A percentile compares a stretch with the other conserved stretches of the same genome.
Conservation (phyloP, 2,797 vertebrate species). For the Poeciliopsis paucimaculata region DNA sequence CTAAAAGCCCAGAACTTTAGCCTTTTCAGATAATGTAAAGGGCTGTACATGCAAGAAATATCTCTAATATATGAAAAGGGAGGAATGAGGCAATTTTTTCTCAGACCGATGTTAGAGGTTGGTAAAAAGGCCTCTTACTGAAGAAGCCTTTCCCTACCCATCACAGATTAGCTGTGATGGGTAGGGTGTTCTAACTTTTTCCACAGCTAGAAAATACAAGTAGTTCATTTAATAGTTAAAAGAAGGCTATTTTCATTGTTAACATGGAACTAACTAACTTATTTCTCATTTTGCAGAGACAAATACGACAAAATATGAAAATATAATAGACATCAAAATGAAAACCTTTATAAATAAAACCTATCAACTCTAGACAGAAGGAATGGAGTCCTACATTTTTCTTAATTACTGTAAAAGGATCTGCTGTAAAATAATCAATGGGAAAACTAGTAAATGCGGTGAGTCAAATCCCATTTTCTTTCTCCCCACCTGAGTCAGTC, state of each 20-base stretch:
- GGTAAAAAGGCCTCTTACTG: too few relatives aligned
- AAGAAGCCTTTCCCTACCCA: too few relatives aligned
- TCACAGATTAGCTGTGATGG: too few relatives aligned
- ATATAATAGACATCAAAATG: not conserved
- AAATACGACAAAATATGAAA: not conserved
- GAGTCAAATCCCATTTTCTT: not conserved
- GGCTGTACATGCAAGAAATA: too few relatives aligned
- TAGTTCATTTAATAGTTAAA: not conserved
- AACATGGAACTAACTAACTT: not conserved
- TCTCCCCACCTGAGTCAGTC: constrained; percentile 72
- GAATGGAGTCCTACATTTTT: too few relatives aligned
- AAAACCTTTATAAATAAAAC: not conserved
- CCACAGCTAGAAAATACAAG: too few relatives aligned
- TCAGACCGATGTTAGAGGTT: too few relatives aligned
- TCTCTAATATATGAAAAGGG: too few relatives aligned
- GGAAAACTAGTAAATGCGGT: not conserved
- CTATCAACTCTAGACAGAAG: not conserved
- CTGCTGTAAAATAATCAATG: not conserved
- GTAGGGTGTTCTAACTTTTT: too few relatives aligned
- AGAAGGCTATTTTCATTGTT: not conserved
- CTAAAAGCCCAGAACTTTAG: too few relatives aligned
- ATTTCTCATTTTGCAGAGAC: not conserved
- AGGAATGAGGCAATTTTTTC: too few relatives aligned
- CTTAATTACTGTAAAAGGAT: not conserved
- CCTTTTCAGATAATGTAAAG: too few relatives aligned